A percentile compares a stretch with the other conserved stretches of the same genome.
Conservation (phyloP, 2,797 vertebrate genomes). For the Rhinatrema bivittatum region DNA sequence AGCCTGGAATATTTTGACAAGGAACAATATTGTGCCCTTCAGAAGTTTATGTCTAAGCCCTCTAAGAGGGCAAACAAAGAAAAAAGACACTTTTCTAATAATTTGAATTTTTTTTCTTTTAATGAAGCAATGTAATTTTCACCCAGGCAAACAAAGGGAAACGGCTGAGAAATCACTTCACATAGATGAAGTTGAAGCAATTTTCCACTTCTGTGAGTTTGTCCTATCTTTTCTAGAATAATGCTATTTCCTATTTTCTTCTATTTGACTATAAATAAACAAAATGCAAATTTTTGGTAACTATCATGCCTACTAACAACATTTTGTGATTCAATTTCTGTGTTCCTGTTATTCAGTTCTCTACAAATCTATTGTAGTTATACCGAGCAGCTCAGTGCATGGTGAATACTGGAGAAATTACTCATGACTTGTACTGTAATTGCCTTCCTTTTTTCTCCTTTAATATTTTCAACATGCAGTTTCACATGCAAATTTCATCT, state of each 20-base stretch:
- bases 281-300: neutral
- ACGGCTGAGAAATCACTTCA: conserved; percentile 1
- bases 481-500: no score
- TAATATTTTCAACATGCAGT: no score
- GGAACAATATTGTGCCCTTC: no score
- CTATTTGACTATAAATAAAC: neutral
- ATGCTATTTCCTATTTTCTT: conserved; percentile 1
- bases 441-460: no score
- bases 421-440: no score
- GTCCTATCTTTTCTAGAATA: conserved; percentile 8
- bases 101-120: neutral
- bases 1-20: no score
- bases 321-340: neutral
- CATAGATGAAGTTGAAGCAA: conserved; percentile 1
- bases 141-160: conserved; percentile 21
- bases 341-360: neutral
- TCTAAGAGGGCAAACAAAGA: no score
- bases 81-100: no score
- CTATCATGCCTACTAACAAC: neutral
- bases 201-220: conserved; percentile 1
- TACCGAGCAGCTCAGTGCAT: no score
- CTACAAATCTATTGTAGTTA: no score
- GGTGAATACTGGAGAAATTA: no score
- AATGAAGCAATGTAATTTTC: neutral
- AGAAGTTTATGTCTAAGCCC: no score